Evolutionary conservation across 2,888 invertebrate genomes (phyloP), one percentile per base, ranked within the genome.

Genomic region (Euzophera pinguis): DNA sequence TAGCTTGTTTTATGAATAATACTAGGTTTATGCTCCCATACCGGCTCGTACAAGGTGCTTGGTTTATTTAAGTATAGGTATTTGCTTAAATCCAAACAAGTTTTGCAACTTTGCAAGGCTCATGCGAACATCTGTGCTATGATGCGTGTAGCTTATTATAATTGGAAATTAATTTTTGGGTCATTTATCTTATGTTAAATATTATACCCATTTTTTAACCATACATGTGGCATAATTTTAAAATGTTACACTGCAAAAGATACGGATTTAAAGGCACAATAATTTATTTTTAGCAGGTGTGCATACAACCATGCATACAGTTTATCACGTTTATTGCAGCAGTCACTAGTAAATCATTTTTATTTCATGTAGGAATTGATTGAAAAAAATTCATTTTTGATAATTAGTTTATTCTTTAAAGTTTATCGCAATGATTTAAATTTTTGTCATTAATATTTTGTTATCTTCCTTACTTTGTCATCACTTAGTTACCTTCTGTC

Each of bases 61-160:
- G 34, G 4, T 27, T 32, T 8, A 47, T 22, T 22, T 22, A 5
- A 22, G 22, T 22, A 22, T 22, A 51, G 48, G 52, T 49, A 58
- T 54, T 54, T 51, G 45, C 45, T 35, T 55, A 14, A 49, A 58
- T 53, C 52, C 48, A 51, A 55, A 58, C 55, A 47, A 56, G 54
- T 56, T 54, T 29, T 14, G 17, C 57, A 43, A 53, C 49, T 54
- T 54, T 17, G 42, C 56, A 53, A 58, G 41, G 47, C 27, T 17
- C 13, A 49, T 51, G 29, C 52, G 41, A 39, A 45, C 54, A 52
- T 48, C 38, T 45, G 51, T 32, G 32, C 32, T 32, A 10, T 32
- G 4, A 2, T 32, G 32, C 32, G 7, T 32, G 32, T 32, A 47
- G 47, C 45, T 51, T 22, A 47, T 12, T 16, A 35, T 45, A 52